Evolutionary conservation across 2,797 vertebrate species (phyloP).

Genomic region (Crocodylus rhombifer): DNA sequence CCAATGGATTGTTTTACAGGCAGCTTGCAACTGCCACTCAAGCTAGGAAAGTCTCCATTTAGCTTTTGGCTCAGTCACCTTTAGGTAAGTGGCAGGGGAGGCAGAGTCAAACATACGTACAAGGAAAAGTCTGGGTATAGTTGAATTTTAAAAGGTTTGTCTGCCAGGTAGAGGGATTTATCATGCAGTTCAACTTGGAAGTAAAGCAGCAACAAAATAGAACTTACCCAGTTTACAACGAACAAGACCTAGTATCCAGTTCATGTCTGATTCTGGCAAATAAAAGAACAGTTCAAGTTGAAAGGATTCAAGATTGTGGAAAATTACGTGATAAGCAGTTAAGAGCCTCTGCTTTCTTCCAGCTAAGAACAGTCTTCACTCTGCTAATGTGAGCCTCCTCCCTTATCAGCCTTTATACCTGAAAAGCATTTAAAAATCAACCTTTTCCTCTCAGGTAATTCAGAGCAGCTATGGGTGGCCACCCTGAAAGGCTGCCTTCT

Average conservation of each 20-base stretch:
- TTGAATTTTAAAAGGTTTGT: not conserved
- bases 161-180: too few relatives aligned
- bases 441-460: not conserved
- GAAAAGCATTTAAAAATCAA: not conserved
- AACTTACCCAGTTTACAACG: not conserved
- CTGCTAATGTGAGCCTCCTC: not conserved
- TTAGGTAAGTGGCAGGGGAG: too few relatives aligned
- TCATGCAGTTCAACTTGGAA: not conserved
- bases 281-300: not conserved
- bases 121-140: not conserved
- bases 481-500: not conserved
- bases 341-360: not conserved
- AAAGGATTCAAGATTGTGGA: not conserved
- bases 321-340: fast-evolving
- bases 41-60: too few relatives aligned
- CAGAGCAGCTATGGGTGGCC: not conserved
- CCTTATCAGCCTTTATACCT: not conserved
- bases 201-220: not conserved
- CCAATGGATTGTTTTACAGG: too few relatives aligned
- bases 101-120: too few relatives aligned
- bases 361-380: not conserved
- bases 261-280: not conserved
- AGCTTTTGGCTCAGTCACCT: too few relatives aligned
- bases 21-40: too few relatives aligned
- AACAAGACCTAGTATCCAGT: not conserved